Base-by-base conservation (phyloP, 2,113 vertebrate species). In the Acanthochromis polyacanthus region DNA sequence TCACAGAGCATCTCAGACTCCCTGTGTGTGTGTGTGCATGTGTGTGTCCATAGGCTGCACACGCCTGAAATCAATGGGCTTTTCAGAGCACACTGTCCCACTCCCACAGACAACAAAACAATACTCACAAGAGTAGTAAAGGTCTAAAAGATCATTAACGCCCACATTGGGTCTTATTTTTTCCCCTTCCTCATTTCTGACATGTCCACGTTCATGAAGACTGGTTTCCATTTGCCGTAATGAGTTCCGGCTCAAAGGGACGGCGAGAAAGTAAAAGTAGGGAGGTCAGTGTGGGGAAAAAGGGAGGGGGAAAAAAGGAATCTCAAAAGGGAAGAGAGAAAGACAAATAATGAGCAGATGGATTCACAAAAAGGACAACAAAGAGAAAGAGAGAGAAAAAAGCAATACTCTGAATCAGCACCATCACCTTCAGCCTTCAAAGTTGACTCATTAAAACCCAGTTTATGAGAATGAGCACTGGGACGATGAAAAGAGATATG, bases 51-150 rank as follows among this genome's bases (percentile, higher is more conserved):
- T 65, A 82, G 62, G 52, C 73, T 87, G 62, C 78, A 84, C 68
- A 83, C 23, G 71, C 71, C 73, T 83, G 60, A 90, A 92, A 91
- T 90, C 88, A 89, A 93, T 91, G 83, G 79, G 48, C 69, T 82
- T 84, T 89, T 87, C 74, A 83, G 56, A 81, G 79, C 64, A 79
- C 55, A 83, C 67, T 45, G 65, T 64, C 61, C 64, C 59, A 67
- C 76, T 80, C 80, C 71, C 58, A 55, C 66, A 75, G 73, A 89
- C 81, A 84, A 86, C 86, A 90, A 89, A 86, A 80, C 75, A 69
- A 87, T 71, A 66, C 84, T 70, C 81, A 66, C 51, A 68, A 77
- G 60, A 80, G 62, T 75, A 72, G 68, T 77, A 83, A 70, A 57
- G 5, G 79, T 45, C 66, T 78, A 70, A 90, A 83, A 85, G 81